Evolutionary conservation across 2,888 invertebrate genomes (phyloP), one percentile per base, ranked within the genome.

Genomic region (Eubasilissa splendida): DNA sequence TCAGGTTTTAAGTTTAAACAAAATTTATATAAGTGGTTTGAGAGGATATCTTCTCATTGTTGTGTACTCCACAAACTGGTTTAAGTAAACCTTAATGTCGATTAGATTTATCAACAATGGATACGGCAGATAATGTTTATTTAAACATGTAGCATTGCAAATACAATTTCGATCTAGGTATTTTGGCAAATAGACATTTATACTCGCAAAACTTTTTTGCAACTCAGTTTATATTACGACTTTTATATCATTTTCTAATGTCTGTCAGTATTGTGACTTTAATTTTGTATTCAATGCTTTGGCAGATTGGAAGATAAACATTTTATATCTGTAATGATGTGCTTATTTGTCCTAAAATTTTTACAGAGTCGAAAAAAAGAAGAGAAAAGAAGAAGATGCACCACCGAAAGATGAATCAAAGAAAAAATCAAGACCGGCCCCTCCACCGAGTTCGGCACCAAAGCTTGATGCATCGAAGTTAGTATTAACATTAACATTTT

Each of bases 321-420:
- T 22, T 22, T 22, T 22, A 22, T 22, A 1, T 22, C 42, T 42
- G 7, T 42, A 4, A 42, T 42, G 7, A 42, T 42, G 4, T 42
- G 42, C 42, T 42, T 42, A 42, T 42, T 42, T 42, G 42, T 42
- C 42, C 7, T 42, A 42, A 42, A 42, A 42, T 42, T 60, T 77
- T 42, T 90, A 33, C 86, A 96, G 96, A 84, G 92, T 97, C 85
- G 97, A 97, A 86, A 96, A 96, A 87, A 96, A 96, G 88, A 93
- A 94, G 86, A 92, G 91, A 86, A 90, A 91, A 56, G 92, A 94
- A 86, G 93, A 92, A 84, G 90, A 93, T 50, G 92, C 92, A 81
- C 84, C 85, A 12, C 87, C 87, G 80, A 92, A 93, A 88, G 95
- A 95, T 92, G 95, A 95, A 68, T 88, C 88, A 63, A 93, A 93